Conservation (phyloP, 1,140 invertebrate genomes). For the Caenorhabditis tropicalis region DNA sequence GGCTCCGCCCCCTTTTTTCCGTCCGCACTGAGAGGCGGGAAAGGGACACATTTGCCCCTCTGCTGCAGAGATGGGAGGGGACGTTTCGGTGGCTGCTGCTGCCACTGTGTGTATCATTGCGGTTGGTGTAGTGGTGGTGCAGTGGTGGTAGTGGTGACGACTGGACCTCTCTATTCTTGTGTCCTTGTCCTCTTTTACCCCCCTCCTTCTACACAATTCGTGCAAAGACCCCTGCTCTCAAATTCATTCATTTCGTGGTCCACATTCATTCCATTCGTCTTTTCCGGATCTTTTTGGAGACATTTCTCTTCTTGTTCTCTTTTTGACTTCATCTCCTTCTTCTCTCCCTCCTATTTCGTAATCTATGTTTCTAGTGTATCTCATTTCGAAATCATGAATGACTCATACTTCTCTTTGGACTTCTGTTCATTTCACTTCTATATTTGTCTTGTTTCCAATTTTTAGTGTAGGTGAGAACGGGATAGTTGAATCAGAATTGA, state of each 20-base stretch:
- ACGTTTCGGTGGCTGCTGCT: conserved; percentile 19
- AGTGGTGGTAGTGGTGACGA: conserved; percentile 10
- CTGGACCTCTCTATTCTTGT: conserved; percentile 26
- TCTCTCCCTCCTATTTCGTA: conserved; percentile 24
- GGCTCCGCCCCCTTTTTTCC: conserved; percentile 25
- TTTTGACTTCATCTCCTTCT: not conserved
- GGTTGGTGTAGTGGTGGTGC: conserved; percentile 18
- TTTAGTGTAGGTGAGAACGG: conserved; percentile 33
- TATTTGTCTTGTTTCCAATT: conserved; percentile 12
- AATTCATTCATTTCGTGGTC: conserved; percentile 35
- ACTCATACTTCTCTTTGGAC: not conserved
- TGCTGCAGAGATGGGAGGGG: conserved; percentile 9
- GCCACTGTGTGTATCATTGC: conserved; percentile 42
- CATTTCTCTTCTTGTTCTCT: not conserved
- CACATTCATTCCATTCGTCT: conserved; percentile 22
- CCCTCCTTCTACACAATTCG: not conserved
- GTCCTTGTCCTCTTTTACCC: conserved; percentile 15
- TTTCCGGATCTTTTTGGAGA: not conserved
- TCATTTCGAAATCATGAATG: conserved; percentile 32
- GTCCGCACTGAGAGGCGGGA: conserved; percentile 28
- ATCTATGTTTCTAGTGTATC: not conserved
- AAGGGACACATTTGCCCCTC: not conserved
- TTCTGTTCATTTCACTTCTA: conserved; percentile 31
- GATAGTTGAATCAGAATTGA: conserved; percentile 28
- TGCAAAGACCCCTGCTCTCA: not conserved